Percentiles rank a stretch among this genome's conserved stretches.
Conservation (phyloP, 1,140 invertebrate species). For the Drosophila nigromelanica region DNA sequence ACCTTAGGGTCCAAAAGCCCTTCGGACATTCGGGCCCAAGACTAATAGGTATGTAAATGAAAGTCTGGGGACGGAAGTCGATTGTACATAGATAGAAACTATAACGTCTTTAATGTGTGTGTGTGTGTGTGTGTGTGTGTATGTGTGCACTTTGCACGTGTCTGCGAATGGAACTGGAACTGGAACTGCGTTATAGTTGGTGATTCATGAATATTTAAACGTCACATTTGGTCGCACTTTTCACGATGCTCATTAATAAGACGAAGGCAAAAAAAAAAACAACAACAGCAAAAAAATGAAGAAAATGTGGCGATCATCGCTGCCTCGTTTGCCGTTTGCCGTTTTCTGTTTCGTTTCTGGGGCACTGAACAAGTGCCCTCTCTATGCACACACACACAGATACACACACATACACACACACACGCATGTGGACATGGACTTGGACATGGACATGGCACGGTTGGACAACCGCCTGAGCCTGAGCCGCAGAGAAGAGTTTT, state of each 20-base stretch:
- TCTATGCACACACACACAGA: slow-evolving; percentile 56
- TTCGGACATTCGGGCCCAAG: slow-evolving; percentile 28
- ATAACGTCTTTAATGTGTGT: neutral
- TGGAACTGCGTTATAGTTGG: slow-evolving; percentile 71
- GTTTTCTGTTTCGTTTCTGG: slow-evolving; percentile 69
- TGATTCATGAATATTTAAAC: slow-evolving; percentile 84
- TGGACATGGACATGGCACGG: slow-evolving; percentile 73
- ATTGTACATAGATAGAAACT: slow-evolving; percentile 4
- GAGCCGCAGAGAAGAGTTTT: slow-evolving; percentile 64
- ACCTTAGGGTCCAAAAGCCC: slow-evolving; percentile 18
- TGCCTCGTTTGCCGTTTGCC: slow-evolving; percentile 57
- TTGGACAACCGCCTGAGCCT: slow-evolving; percentile 67
- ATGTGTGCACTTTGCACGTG: slow-evolving; percentile 31
- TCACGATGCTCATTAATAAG: slow-evolving; percentile 83
- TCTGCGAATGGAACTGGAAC: slow-evolving; percentile 52
- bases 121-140: neutral
- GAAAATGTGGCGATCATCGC: slow-evolving; percentile 78
- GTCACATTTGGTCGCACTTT: slow-evolving; percentile 84
- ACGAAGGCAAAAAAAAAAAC: slow-evolving; percentile 38
- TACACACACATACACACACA: slow-evolving; percentile 5
- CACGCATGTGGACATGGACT: slow-evolving; percentile 12
- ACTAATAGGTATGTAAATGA: slow-evolving; percentile 59
- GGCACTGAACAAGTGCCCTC: slow-evolving; percentile 80
- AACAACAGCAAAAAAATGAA: slow-evolving; percentile 55
- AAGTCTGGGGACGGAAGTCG: slow-evolving; percentile 52